These are phyloP conservation scores for Hippasteria phrygiana DNA, from an alignment of 53 echinoderm and acorn worm genomes.

Conservation along the genomic window DNA sequence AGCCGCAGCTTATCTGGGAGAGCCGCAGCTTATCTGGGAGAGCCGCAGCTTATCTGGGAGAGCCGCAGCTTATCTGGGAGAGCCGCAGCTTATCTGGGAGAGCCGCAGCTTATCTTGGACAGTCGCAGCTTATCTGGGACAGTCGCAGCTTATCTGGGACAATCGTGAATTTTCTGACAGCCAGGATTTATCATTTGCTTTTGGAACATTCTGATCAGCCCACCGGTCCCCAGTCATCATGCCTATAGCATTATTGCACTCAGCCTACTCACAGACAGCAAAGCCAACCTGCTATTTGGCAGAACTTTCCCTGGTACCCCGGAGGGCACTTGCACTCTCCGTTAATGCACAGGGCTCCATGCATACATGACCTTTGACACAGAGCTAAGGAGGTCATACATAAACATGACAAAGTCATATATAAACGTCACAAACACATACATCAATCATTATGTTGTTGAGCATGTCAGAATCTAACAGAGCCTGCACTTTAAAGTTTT, in stretches of 20 bases:
- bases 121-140: no score
- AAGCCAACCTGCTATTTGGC: conserved; percentile 56
- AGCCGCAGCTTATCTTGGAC: no score
- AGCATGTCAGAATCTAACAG: no score
- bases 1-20: no score
- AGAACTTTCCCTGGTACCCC: conserved; percentile 53
- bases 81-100: no score
- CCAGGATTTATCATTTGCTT: no score
- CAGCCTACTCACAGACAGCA: conserved; percentile 14
- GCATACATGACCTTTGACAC: conserved; percentile 53
- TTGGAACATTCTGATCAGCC: background rate
- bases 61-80: no score
- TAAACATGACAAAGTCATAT: conserved; percentile 40
- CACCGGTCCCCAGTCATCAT: conserved; percentile 6
- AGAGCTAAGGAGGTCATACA: conserved; percentile 21
- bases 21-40: no score
- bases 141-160: no score
- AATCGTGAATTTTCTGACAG: no score
- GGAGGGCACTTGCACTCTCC: conserved; percentile 61
- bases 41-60: no score
- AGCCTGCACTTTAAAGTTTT: no score
- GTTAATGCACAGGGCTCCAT: conserved; percentile 64
- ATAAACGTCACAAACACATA: conserved; percentile 32
- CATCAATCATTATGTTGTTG: conserved; percentile 10
- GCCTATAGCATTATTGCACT: conserved; percentile 11